Conservation (phyloP, 2,888 invertebrate genomes). For the Andrena trimmerana region DNA sequence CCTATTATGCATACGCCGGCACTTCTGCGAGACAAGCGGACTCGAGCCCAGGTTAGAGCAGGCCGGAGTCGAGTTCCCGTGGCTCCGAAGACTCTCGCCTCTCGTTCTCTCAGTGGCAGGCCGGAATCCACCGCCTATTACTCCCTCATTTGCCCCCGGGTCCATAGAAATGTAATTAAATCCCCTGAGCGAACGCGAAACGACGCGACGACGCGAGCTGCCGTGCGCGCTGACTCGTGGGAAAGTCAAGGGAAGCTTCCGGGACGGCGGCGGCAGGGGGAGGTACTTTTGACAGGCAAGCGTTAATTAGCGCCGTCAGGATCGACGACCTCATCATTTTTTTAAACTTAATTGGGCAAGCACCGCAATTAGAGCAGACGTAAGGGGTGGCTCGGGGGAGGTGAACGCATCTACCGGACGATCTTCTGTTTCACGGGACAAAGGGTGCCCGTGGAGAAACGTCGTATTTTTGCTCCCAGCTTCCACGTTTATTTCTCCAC, state of each 20-base stretch:
- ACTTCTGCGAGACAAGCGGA: constrained; percentile 49
- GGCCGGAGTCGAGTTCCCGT: constrained; percentile 40
- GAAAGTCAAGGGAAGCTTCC: constrained; percentile 60
- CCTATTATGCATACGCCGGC: constrained; percentile 79
- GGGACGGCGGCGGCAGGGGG: constrained; percentile 1
- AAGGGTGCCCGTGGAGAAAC: constrained; percentile 39
- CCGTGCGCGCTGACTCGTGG: constrained; percentile 58
- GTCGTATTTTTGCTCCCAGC: constrained; percentile 16
- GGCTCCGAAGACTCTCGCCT: constrained; percentile 30
- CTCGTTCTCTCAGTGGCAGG: constrained; percentile 36
- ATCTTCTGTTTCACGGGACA: constrained; percentile 50
- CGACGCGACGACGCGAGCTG: constrained; percentile 54
- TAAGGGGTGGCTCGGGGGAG: not conserved
- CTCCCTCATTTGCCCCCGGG: constrained; percentile 73
- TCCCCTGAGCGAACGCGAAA: constrained; percentile 72
- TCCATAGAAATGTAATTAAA: constrained; percentile 80
- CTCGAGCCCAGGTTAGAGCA: constrained; percentile 44
- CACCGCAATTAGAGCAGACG: constrained; percentile 58
- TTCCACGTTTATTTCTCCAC: not conserved
- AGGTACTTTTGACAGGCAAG: constrained; percentile 69
- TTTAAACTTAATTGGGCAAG: constrained; percentile 68
- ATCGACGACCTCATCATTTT: constrained; percentile 64
- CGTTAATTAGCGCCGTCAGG: constrained; percentile 75
- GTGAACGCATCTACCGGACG: constrained; percentile 35
- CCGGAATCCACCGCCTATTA: constrained; percentile 69